Percentiles rank a stretch among this genome's conserved stretches.
These are phyloP conservation scores for Drosophila conformis DNA, from an alignment of 2,888 invertebrate genomes.

Conservation along the genomic window DNA sequence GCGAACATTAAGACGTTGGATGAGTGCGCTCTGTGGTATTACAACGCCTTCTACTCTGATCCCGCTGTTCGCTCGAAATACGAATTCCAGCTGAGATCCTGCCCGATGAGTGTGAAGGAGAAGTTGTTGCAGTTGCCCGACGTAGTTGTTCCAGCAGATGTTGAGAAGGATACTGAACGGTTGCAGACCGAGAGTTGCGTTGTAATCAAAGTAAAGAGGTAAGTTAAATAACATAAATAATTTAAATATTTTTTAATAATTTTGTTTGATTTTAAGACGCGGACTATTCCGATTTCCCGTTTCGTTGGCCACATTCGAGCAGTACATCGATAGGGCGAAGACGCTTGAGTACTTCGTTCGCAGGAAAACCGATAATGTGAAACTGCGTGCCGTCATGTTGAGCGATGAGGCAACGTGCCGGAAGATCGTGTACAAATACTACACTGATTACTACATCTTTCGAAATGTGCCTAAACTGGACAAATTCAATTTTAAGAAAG, in stretches of 20 bases:
- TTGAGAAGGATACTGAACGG: background rate
- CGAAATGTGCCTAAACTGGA: conserved; percentile 12
- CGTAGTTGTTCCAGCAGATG: background rate
- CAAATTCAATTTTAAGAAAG: conserved; percentile 4
- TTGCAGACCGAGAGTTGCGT: background rate
- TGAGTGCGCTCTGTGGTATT: conserved; percentile 63
- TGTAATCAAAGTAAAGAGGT: conserved; percentile 28
- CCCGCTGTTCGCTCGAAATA: conserved; percentile 43
- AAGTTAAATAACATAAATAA: background rate
- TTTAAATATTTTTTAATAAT: background rate
- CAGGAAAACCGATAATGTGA: background rate
- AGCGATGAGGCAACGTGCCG: background rate
- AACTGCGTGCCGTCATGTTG: background rate
- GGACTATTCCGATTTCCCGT: conserved; percentile 56
- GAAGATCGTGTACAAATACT: conserved; percentile 24
- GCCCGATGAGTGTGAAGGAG: conserved; percentile 29
- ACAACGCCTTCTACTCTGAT: conserved; percentile 46
- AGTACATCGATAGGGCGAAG: conserved; percentile 17
- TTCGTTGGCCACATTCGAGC: conserved; percentile 33
- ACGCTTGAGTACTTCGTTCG: background rate
- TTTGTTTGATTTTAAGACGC: conserved; percentile 9
- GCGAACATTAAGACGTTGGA: conserved; percentile 30
- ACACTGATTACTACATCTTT: conserved; percentile 43
- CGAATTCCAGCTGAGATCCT: conserved; percentile 29
- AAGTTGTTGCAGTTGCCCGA: conserved; percentile 26